Conservation (phyloP, 2,797 vertebrate species). For the Enteromius viviparus region DNA sequence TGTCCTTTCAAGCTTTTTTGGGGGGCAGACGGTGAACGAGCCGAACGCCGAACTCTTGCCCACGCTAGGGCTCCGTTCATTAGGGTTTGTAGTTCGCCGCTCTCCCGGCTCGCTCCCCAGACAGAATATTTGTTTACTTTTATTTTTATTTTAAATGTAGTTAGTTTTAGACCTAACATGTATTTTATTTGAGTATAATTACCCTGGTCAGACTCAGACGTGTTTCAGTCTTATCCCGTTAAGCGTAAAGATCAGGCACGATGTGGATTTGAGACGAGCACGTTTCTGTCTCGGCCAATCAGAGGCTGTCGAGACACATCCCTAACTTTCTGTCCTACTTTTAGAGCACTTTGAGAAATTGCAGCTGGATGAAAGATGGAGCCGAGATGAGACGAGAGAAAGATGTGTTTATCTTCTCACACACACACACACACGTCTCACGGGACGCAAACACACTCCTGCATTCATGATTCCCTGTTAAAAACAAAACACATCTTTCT, state of each 20-base stretch:
- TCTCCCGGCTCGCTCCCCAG: too few relatives aligned
- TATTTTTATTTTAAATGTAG: too few relatives aligned
- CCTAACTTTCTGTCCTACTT: slow-evolving; percentile 72
- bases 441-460: slow-evolving; percentile 30
- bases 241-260: slow-evolving; percentile 45
- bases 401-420: slow-evolving; percentile 36
- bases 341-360: slow-evolving; percentile 62
- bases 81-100: too few relatives aligned
- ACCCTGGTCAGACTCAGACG: neutral
- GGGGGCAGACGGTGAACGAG: too few relatives aligned
- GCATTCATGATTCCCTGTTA: slow-evolving; percentile 40
- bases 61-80: too few relatives aligned
- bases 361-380: slow-evolving; percentile 64
- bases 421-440: slow-evolving; percentile 26
- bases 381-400: slow-evolving; percentile 33
- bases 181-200: too few relatives aligned
- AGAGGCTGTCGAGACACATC: slow-evolving; percentile 8
- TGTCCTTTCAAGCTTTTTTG: too few relatives aligned
- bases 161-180: too few relatives aligned
- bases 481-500: neutral
- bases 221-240: slow-evolving; percentile 27
- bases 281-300: slow-evolving; percentile 9
- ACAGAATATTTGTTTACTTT: too few relatives aligned
- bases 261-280: neutral
- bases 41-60: too few relatives aligned